phyloP scores from a whole-genome alignment of 2,113 vertebrate species.

The Coryphaenoides rupestris region DNA sequence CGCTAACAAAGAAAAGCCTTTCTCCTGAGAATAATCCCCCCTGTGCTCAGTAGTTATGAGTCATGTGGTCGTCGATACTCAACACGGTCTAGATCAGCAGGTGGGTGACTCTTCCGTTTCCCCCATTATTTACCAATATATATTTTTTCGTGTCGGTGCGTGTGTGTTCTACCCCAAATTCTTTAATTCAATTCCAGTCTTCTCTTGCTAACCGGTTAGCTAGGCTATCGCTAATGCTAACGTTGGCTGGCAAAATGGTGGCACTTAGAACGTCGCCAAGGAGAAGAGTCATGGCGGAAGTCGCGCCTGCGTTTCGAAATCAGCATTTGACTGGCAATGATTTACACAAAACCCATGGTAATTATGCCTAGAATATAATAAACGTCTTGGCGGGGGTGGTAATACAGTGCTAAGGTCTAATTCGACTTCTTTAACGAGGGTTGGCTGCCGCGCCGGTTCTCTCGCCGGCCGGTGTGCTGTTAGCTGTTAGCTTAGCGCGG shows the following conservation, averaged over 20 bases:
- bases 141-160: too few relatives aligned
- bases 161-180: neutral
- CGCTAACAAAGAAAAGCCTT: conserved; percentile 78
- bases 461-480: conserved; percentile 32
- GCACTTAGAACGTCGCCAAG: conserved; percentile 26
- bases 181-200: conserved; percentile 7
- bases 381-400: too few relatives aligned
- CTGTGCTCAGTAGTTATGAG: conserved; percentile 96
- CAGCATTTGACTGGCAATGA: too few relatives aligned
- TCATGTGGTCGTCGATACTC: conserved; percentile 98
- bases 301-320: neutral
- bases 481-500: conserved; percentile 48
- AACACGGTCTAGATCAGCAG: conserved; percentile 98
- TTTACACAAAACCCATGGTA: too few relatives aligned
- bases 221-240: conserved; percentile 39
- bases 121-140: neutral
- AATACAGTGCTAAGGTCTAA: too few relatives aligned
- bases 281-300: conserved; percentile 65
- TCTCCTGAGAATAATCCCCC: conserved; percentile 72
- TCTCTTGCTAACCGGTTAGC: conserved; percentile 23
- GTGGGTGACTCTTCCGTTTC: conserved; percentile 66
- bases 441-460: too few relatives aligned
- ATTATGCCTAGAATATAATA: too few relatives aligned
- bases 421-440: too few relatives aligned
- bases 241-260: conserved; percentile 58